These are phyloP conservation scores for Diprion similis DNA, from an alignment of 1,140 invertebrate species.

Conservation along the genomic window DNA sequence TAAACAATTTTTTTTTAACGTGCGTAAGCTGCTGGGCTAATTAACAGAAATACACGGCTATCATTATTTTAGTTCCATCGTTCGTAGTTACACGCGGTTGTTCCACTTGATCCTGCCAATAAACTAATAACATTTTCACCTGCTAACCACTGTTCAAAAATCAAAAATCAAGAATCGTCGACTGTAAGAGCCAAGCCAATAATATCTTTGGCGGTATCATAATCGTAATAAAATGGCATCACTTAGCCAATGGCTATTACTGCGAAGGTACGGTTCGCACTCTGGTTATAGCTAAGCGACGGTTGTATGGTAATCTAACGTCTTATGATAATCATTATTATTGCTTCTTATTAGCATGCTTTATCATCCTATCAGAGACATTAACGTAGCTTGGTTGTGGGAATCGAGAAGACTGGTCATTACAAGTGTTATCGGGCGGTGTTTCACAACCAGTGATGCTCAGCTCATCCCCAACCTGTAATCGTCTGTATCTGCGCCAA, in stretches of 20 bases:
- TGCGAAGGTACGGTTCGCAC: neutral
- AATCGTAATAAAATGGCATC: neutral
- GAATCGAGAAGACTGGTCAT: constrained; percentile 41
- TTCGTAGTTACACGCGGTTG: too few relatives aligned
- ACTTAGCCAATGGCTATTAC: constrained; percentile 7
- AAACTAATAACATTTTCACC: too few relatives aligned
- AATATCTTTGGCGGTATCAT: too few relatives aligned
- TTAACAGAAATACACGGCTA: too few relatives aligned
- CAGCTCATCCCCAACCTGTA: constrained; percentile 15
- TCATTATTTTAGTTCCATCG: too few relatives aligned
- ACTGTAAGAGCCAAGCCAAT: too few relatives aligned
- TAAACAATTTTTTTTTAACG: too few relatives aligned
- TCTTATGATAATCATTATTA: constrained; percentile 52
- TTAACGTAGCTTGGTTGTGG: constrained; percentile 40
- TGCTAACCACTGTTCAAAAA: too few relatives aligned
- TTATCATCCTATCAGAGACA: constrained; percentile 49
- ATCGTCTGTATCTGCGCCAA: neutral
- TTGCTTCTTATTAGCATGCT: constrained; percentile 53
- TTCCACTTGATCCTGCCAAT: too few relatives aligned
- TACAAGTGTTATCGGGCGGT: constrained; percentile 51
- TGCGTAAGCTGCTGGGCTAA: too few relatives aligned
- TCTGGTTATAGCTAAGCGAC: neutral
- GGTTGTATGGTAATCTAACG: constrained; percentile 11
- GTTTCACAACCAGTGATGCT: constrained; percentile 52
- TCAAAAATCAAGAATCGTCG: too few relatives aligned